Conservation (phyloP, 2,888 invertebrate genomes). For the Anthophora plumipes region DNA sequence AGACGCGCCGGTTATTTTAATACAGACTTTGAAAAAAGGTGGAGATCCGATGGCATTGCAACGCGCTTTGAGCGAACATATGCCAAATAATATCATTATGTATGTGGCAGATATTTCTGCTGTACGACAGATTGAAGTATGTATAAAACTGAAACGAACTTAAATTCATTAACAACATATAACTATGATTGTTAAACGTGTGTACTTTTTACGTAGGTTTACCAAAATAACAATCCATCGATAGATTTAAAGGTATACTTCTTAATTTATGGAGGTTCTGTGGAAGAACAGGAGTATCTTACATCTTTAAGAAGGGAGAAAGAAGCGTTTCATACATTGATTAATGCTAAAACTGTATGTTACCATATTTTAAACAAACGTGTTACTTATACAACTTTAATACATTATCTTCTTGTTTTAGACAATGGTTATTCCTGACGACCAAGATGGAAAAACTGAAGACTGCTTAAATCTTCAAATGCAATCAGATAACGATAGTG, state of each 20-base stretch:
- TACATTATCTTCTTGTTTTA: conserved; percentile 78
- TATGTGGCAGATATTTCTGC: conserved; percentile 95
- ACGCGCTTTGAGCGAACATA: conserved; percentile 88
- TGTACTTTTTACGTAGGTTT: conserved; percentile 85
- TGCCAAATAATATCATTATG: conserved; percentile 94
- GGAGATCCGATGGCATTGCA: conserved; percentile 91
- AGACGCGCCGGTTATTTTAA: conserved; percentile 89
- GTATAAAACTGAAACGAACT: conserved; percentile 31
- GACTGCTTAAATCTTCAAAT: conserved; percentile 85
- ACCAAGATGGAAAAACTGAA: conserved; percentile 94
- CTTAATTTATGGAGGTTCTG: conserved; percentile 95
- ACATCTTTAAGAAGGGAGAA: conserved; percentile 96
- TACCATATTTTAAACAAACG: conserved; percentile 8
- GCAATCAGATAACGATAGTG: conserved; percentile 68
- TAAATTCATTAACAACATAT: neutral
- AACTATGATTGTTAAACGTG: conserved; percentile 9
- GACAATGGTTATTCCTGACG: conserved; percentile 94
- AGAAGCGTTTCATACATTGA: conserved; percentile 96
- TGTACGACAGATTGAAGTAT: conserved; percentile 95
- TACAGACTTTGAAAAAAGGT: conserved; percentile 92
- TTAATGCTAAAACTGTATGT: conserved; percentile 95
- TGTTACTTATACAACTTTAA: neutral
- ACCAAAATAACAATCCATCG: conserved; percentile 85
- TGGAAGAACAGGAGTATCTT: conserved; percentile 98
- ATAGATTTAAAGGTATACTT: conserved; percentile 92